A percentile compares a stretch with the other conserved stretches of the same genome.
Conservation (phyloP, 2,888 invertebrate species). For the Lathronympha strigana region DNA sequence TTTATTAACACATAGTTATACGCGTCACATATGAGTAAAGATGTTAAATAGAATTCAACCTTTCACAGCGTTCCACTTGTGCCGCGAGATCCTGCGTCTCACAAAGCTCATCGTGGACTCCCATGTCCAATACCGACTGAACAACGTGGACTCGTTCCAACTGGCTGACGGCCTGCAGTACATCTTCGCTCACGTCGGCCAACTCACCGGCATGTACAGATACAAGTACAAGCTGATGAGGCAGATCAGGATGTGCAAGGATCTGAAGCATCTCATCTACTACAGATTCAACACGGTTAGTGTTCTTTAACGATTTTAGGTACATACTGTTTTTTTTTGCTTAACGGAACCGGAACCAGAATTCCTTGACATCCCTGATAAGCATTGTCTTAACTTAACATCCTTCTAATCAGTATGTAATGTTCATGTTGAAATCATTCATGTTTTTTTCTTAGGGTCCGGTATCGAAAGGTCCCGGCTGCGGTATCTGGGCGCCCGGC, state of each 20-base stretch:
- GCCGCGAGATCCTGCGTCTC: constrained; percentile 98
- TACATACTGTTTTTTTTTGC: no score
- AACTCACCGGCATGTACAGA: constrained; percentile 99
- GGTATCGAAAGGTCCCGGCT: constrained; percentile 99
- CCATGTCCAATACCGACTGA: constrained; percentile 99
- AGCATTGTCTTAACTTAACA: no score
- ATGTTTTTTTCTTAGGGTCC: constrained; percentile 88
- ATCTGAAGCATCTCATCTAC: constrained; percentile 99
- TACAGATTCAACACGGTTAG: constrained; percentile 99
- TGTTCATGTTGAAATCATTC: background rate
- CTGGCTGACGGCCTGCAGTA: constrained; percentile 99
- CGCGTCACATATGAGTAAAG: no score
- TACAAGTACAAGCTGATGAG: constrained; percentile 99
- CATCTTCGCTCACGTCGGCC: constrained; percentile 99
- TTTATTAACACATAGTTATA: no score
- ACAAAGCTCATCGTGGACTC: constrained; percentile 99
- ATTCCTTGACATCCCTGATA: no score
- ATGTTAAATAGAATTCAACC: no score
- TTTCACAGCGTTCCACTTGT: constrained; percentile 96
- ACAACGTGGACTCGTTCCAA: constrained; percentile 99
- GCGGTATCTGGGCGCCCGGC: constrained; percentile 99
- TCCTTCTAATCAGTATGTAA: background rate
- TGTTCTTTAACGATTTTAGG: constrained; percentile 63
- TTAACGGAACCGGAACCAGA: no score
- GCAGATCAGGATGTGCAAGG: constrained; percentile 99